Evolutionary conservation across 1,140 invertebrate species (phyloP).

Genomic region (Uloborus diversus): DNA sequence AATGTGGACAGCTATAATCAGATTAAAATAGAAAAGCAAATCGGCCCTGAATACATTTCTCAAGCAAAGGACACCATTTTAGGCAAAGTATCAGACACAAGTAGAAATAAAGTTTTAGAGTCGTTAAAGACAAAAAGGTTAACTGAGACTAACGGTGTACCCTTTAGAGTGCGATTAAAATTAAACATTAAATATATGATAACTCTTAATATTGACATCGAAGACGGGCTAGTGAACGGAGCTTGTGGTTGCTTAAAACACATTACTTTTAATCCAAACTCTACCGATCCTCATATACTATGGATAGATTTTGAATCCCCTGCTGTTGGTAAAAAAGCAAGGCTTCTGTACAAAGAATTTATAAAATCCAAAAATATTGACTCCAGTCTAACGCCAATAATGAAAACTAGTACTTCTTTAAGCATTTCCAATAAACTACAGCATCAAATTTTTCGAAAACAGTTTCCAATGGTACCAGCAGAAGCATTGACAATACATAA

Average conservation of each 20-base stretch:
- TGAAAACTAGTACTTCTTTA: not conserved
- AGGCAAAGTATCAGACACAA: not conserved
- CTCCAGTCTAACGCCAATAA: not conserved
- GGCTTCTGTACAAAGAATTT: not conserved
- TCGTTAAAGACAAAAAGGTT: not conserved
- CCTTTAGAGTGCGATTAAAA: not conserved
- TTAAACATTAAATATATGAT: not conserved
- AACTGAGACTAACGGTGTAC: not conserved
- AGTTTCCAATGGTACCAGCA: not conserved
- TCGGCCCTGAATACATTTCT: not conserved
- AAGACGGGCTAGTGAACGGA: not conserved
- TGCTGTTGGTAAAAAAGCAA: not conserved
- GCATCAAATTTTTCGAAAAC: not conserved
- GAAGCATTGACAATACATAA: not conserved
- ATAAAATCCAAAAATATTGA: not conserved
- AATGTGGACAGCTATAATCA: not conserved
- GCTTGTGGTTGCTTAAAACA: not conserved
- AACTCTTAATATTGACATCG: not conserved
- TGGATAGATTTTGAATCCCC: not conserved
- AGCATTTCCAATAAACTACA: not conserved
- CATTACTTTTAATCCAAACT: too few relatives aligned
- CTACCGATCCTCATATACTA: too few relatives aligned
- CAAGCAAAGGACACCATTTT: not conserved
- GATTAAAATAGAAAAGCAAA: not conserved
- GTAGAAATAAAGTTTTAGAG: not conserved